These are phyloP conservation scores for Cavia porcellus DNA, from an alignment of 2,113 vertebrate genomes.

Conservation along the genomic window DNA sequence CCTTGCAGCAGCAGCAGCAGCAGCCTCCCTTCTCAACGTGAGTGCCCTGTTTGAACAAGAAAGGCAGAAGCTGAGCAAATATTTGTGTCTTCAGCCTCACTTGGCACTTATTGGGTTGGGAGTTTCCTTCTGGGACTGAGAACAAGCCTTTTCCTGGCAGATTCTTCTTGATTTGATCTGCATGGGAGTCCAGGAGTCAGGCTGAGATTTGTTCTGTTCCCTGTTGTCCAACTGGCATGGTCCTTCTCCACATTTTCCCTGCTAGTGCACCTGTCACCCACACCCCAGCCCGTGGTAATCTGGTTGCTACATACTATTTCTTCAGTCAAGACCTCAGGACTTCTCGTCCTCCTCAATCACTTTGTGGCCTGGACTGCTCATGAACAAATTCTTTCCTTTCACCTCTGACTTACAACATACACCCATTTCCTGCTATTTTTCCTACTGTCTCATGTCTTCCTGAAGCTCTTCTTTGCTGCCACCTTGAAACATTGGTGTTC, in stretches of 20 bases:
- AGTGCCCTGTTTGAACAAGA: constrained; percentile 85
- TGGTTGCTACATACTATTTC: background rate
- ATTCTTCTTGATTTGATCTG: background rate
- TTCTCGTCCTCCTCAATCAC: background rate
- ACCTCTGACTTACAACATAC: background rate
- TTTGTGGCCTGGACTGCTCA: background rate
- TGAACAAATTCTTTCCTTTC: background rate
- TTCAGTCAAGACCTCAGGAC: background rate
- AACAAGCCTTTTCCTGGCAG: constrained; percentile 40
- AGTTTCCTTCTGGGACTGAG: constrained; percentile 80
- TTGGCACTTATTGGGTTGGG: constrained; percentile 77
- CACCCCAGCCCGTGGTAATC: background rate
- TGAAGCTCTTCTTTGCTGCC: background rate
- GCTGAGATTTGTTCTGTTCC: background rate
- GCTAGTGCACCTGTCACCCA: background rate
- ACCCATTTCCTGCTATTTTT: background rate
- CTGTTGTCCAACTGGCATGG: background rate
- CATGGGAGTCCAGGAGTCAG: background rate
- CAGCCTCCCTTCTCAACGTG: constrained; percentile 43
- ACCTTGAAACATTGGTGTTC: background rate
- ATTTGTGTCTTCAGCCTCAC: constrained; percentile 84
- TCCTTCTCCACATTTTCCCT: background rate
- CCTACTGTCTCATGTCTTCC: background rate
- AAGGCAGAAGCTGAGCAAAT: constrained; percentile 88
- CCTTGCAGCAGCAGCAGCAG: background rate